Conservation (phyloP, 2,797 vertebrate species). For the Paedocypris micromegethes region DNA sequence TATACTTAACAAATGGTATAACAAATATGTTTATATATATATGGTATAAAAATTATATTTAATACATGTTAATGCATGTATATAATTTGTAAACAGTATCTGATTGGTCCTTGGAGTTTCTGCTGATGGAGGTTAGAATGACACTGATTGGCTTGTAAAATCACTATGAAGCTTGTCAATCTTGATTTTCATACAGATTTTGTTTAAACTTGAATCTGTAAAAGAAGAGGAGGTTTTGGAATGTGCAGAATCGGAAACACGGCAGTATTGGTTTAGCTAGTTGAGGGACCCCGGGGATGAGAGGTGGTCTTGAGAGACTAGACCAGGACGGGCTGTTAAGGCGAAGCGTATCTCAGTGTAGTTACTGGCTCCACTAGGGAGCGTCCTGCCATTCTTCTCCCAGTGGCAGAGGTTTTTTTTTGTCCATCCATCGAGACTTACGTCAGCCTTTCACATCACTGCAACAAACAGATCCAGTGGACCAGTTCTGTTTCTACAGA, state of each 20-base stretch:
- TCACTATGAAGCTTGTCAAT: too few species aligned
- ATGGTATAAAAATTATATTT: too few species aligned
- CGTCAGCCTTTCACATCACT: constrained; percentile 52
- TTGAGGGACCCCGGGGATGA: constrained; percentile 27
- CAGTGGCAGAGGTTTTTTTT: constrained; percentile 59
- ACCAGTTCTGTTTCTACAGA: constrained; percentile 29
- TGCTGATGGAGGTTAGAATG: too few species aligned
- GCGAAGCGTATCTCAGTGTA: constrained; percentile 46
- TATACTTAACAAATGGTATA: too few species aligned
- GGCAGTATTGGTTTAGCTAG: constrained; percentile 17
- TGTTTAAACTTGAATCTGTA: background rate
- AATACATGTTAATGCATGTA: too few species aligned
- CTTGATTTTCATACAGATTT: background rate
- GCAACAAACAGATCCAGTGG: constrained; percentile 55
- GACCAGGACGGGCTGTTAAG: constrained; percentile 47
- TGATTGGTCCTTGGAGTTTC: too few species aligned
- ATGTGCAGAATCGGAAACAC: background rate
- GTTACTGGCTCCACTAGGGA: constrained; percentile 41
- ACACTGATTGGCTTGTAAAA: too few species aligned
- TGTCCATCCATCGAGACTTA: constrained; percentile 49
- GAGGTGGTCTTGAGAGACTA: constrained; percentile 16
- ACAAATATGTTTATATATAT: too few species aligned
- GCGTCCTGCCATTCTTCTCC: constrained; percentile 46
- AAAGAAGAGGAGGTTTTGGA: background rate
- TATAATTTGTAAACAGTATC: too few species aligned